Percentiles rank a stretch among this genome's conserved stretches.
Evolutionary conservation across 2,797 vertebrate species (phyloP).

Genomic region (Rhinella marina): DNA sequence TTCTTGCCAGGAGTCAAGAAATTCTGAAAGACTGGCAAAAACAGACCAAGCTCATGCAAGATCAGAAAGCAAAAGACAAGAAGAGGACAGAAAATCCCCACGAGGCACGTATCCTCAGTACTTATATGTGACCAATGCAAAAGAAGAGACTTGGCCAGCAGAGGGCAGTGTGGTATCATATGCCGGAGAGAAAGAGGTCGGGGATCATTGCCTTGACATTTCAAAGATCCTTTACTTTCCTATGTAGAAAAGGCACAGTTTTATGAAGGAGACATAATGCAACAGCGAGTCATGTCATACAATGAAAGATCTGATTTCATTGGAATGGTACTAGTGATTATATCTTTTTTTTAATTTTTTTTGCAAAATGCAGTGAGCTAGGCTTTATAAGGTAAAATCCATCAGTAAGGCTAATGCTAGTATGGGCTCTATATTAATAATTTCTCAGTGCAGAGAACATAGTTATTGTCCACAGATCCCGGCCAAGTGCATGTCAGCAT

Average conservation of each 20-base stretch:
- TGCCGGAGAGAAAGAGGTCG: conserved; percentile 21
- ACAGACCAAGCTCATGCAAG: conserved; percentile 65
- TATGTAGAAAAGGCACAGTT: not conserved
- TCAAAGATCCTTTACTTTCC: not conserved
- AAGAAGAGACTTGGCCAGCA: conserved; percentile 7
- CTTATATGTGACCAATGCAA: not conserved
- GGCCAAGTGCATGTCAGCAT: too few relatives aligned
- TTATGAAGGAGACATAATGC: not conserved
- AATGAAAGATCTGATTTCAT: not conserved
- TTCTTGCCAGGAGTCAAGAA: conserved; percentile 71
- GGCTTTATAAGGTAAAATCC: not conserved
- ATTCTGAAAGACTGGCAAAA: conserved; percentile 70
- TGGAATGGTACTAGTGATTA: not conserved
- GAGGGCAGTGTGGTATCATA: conserved; percentile 39
- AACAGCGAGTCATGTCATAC: not conserved
- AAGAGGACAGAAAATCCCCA: conserved; percentile 15
- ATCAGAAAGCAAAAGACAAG: conserved; percentile 66
- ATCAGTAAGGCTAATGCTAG: not conserved
- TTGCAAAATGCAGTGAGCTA: not conserved
- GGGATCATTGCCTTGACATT: conserved; percentile 20
- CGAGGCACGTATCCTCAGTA: conserved; percentile 7
- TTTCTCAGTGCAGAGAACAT: not conserved
- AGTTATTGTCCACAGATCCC: not conserved
- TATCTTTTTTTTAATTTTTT: not conserved
- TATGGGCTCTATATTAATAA: not conserved